A percentile compares a stretch with the other conserved stretches of the same genome.
Evolutionary conservation across 2,113 vertebrate species (phyloP).

Genomic region (Centropus bengalensis): DNA sequence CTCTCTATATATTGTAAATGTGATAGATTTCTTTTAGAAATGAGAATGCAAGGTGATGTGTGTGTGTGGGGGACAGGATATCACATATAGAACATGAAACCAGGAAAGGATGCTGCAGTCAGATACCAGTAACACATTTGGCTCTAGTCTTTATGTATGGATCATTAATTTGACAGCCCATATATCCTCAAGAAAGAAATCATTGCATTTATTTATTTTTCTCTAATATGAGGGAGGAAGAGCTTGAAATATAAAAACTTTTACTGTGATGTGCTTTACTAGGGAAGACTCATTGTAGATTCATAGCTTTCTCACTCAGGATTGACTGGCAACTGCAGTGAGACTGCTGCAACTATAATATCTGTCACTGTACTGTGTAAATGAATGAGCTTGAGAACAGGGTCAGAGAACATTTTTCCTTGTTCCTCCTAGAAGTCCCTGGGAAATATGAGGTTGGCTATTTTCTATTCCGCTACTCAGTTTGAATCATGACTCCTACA

Average conservation of each 20-base stretch:
- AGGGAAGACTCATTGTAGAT: neutral
- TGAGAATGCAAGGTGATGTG: rapidly evolving
- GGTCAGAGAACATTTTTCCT: neutral
- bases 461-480: neutral
- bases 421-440: neutral
- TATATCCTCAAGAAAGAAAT: neutral
- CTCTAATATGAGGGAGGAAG: neutral
- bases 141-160: neutral
- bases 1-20: neutral
- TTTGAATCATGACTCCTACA: neutral
- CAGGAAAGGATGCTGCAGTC: neutral
- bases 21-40: neutral
- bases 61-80: neutral
- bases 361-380: neutral
- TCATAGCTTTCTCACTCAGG: neutral
- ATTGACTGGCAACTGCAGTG: neutral
- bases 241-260: neutral
- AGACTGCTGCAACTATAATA: neutral
- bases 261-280: neutral
- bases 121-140: neutral
- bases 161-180: neutral
- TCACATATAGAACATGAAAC: neutral
- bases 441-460: neutral
- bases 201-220: neutral
- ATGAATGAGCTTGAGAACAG: neutral